Evolutionary conservation across 2,113 vertebrate genomes (phyloP).

Genomic region (Phylloscopus trochilus): DNA sequence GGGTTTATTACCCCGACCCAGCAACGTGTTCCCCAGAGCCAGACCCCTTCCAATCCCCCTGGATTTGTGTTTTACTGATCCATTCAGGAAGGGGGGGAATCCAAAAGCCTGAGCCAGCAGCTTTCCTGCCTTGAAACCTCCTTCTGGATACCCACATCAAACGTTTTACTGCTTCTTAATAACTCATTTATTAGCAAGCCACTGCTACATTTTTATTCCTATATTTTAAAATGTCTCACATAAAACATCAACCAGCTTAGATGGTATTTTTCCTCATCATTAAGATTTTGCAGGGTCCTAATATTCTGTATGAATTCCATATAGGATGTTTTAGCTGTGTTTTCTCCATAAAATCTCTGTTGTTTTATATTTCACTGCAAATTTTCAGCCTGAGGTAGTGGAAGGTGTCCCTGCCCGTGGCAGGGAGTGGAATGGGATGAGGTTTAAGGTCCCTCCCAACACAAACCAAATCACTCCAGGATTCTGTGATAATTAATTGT

Average conservation of each 20-base stretch:
- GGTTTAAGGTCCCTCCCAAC: neutral
- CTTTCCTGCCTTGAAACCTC: neutral
- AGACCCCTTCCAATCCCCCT: neutral
- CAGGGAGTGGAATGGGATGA: neutral
- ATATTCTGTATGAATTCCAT: neutral
- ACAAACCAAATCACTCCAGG: neutral
- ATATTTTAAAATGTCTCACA: neutral
- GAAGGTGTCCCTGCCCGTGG: neutral
- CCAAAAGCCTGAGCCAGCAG: neutral
- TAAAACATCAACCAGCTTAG: neutral
- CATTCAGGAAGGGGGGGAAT: neutral
- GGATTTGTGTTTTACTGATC: neutral
- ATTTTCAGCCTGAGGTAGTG: neutral
- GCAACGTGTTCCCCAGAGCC: fast-evolving
- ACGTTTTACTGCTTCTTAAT: neutral
- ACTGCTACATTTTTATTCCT: neutral
- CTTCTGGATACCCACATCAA: neutral
- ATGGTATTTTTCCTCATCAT: neutral
- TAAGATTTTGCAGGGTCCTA: neutral
- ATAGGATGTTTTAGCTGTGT: neutral
- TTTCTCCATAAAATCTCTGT: neutral
- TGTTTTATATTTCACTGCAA: neutral
- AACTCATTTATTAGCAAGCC: neutral
- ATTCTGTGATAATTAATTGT: neutral
- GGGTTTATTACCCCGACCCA: neutral